These are phyloP conservation scores for Pseudopleuronectes americanus DNA, from an alignment of 2,797 vertebrate species.

Conservation along the genomic window DNA sequence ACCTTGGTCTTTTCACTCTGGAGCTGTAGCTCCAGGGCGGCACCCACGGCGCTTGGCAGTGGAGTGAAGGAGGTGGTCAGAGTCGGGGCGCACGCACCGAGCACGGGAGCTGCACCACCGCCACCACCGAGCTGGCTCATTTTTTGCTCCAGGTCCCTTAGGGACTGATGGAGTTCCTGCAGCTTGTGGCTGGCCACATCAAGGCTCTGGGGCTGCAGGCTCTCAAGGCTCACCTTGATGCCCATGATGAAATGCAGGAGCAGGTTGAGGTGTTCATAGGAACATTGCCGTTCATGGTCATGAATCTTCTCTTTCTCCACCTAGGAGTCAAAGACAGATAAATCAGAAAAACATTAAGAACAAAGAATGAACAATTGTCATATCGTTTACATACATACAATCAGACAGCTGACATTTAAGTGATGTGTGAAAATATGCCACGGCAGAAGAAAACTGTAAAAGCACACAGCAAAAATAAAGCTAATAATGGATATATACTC, in stretches of 20 bases:
- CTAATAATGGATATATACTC: constrained; percentile 3
- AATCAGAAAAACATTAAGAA: constrained; percentile 17
- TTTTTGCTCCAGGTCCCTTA: constrained; percentile 84
- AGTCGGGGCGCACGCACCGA: constrained; percentile 79
- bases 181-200: constrained; percentile 85
- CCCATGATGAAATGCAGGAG: constrained; percentile 90
- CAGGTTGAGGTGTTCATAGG: constrained; percentile 92
- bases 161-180: constrained; percentile 84
- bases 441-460: not conserved
- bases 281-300: constrained; percentile 89
- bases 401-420: not conserved
- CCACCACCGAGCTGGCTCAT: constrained; percentile 80
- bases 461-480: constrained; percentile 15
- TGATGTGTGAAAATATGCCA: constrained; percentile 2
- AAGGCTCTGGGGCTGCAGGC: constrained; percentile 86
- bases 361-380: not conserved
- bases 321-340: constrained; percentile 71
- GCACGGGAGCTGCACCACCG: constrained; percentile 65
- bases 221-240: constrained; percentile 88
- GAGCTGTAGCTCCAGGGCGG: constrained; percentile 82
- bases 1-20: constrained; percentile 84
- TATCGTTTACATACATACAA: not conserved
- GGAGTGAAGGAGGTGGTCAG: constrained; percentile 81
- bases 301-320: constrained; percentile 91
- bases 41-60: constrained; percentile 76